Evolutionary conservation across 1,140 invertebrate genomes (phyloP).

Genomic region (Caligus rogercresseyi): DNA sequence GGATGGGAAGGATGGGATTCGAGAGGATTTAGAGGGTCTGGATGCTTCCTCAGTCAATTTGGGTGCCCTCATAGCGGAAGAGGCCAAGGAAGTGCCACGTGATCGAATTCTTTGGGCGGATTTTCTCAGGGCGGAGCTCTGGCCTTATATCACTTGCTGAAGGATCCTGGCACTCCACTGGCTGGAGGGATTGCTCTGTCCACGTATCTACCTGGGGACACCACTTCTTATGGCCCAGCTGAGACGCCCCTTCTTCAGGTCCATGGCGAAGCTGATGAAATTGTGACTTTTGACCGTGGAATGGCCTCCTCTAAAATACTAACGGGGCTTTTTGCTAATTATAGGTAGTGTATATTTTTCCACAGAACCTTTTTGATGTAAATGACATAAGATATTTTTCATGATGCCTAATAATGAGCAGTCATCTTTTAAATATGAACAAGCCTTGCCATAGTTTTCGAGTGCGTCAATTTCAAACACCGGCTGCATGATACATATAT

Average conservation of each 20-base stretch:
- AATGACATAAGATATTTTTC: too few species aligned
- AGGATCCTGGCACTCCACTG: not conserved
- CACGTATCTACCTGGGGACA: slow-evolving; percentile 8
- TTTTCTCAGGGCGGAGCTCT: slow-evolving; percentile 19
- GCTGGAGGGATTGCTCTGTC: slow-evolving; percentile 12
- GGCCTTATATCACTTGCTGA: slow-evolving; percentile 3
- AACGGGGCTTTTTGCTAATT: not conserved
- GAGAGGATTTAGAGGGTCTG: slow-evolving; percentile 13
- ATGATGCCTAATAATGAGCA: too few species aligned
- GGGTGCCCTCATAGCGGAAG: not conserved
- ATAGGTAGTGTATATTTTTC: too few species aligned
- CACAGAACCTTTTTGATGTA: too few species aligned
- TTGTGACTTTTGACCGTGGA: not conserved
- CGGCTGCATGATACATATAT: too few species aligned
- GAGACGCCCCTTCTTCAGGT: slow-evolving; percentile 9
- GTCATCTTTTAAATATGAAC: too few species aligned
- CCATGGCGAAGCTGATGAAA: slow-evolving; percentile 11
- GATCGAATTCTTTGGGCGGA: slow-evolving; percentile 13
- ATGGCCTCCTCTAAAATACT: not conserved
- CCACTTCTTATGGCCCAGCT: not conserved
- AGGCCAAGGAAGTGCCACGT: not conserved
- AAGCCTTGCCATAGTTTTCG: too few species aligned
- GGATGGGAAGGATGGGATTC: not conserved
- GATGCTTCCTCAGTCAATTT: not conserved
- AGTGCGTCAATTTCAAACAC: too few species aligned